phyloP scores from a whole-genome alignment of 1,140 invertebrate species.

The Mycetomoellerius zeteki region DNA sequence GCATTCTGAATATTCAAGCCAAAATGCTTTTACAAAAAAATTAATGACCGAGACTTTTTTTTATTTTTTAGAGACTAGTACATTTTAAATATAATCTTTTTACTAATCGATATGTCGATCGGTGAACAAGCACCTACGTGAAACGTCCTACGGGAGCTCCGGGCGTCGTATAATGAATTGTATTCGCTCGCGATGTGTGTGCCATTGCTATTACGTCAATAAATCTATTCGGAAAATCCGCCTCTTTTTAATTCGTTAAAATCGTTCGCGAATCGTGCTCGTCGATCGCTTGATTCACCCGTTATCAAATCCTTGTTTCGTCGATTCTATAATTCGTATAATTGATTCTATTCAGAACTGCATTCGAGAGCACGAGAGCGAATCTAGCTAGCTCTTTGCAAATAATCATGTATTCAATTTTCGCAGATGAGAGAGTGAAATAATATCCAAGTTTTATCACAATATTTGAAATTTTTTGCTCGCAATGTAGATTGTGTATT shows the following conservation, averaged over 20 bases:
- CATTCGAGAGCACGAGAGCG: slow-evolving; percentile 6
- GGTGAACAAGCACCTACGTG: slow-evolving; percentile 14
- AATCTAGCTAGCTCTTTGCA: slow-evolving; percentile 34
- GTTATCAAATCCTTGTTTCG: slow-evolving; percentile 55
- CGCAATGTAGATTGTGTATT: neutral
- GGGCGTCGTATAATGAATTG: slow-evolving; percentile 61
- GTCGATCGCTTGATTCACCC: slow-evolving; percentile 32
- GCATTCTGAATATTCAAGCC: neutral
- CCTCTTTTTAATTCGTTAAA: slow-evolving; percentile 59
- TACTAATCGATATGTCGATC: slow-evolving; percentile 51
- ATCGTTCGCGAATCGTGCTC: slow-evolving; percentile 44
- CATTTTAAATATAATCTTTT: slow-evolving; percentile 45
- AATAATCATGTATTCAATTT: slow-evolving; percentile 54
- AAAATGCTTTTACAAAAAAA: neutral
- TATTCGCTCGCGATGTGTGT: slow-evolving; percentile 51
- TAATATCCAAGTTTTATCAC: neutral
- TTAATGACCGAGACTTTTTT: neutral
- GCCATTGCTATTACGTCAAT: slow-evolving; percentile 63
- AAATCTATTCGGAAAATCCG: slow-evolving; percentile 61
- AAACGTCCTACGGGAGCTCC: slow-evolving; percentile 48
- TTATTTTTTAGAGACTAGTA: slow-evolving; percentile 26
- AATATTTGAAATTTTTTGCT: neutral
- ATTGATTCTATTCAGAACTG: slow-evolving; percentile 49
- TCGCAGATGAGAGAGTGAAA: neutral
- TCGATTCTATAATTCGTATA: slow-evolving; percentile 50